Percentiles rank a stretch among this genome's conserved stretches.
phyloP scores from a whole-genome alignment of 2,888 invertebrate species.

The Lepidonotus clava region DNA sequence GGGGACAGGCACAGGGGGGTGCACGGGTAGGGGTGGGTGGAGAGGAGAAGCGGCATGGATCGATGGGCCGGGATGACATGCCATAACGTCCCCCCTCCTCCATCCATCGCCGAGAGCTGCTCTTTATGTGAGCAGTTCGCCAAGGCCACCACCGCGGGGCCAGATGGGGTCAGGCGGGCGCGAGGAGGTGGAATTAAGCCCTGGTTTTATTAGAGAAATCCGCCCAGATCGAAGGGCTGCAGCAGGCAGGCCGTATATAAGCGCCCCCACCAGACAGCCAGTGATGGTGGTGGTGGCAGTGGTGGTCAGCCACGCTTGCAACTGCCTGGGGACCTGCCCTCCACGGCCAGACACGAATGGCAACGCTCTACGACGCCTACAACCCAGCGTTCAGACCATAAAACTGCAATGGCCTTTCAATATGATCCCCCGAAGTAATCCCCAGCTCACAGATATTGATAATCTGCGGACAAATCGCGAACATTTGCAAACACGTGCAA shows the following conservation, averaged over 20 bases:
- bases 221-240: background rate
- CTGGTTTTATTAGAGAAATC: slow-evolving; percentile 25
- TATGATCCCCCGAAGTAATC: no score
- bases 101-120: background rate
- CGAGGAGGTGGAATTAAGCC: background rate
- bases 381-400: no score
- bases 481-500: no score
- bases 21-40: background rate
- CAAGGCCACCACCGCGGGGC: background rate
- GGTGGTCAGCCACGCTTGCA: background rate
- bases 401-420: no score
- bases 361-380: no score
- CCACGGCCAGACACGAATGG: no score
- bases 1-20: background rate
- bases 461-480: no score
- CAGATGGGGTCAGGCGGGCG: background rate
- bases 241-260: background rate
- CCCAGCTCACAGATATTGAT: no score
- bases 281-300: background rate
- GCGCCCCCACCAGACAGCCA: background rate
- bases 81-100: slow-evolving; percentile 42
- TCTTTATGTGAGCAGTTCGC: slow-evolving; percentile 3
- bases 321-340: no score
- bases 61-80: slow-evolving; percentile 24
- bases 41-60: background rate